Evolutionary conservation across 2,888 invertebrate species (phyloP).

Genomic region (Caenorhabditis sp.): DNA sequence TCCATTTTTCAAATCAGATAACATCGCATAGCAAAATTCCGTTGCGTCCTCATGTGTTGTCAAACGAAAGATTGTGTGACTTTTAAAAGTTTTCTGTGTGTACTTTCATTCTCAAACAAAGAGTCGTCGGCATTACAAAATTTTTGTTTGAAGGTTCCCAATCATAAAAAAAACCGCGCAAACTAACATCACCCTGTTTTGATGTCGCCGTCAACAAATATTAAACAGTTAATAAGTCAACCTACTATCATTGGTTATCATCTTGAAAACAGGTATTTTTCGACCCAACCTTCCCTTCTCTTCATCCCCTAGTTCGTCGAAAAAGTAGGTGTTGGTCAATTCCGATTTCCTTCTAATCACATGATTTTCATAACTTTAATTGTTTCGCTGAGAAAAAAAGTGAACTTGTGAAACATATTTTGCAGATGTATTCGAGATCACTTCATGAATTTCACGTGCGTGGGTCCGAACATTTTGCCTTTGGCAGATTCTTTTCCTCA

Average conservation of each 20-base stretch:
- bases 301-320: slow-evolving; percentile 40
- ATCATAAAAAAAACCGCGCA: too few relatives aligned
- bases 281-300: background rate
- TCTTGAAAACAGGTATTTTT: slow-evolving; percentile 34
- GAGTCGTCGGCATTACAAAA: background rate
- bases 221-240: slow-evolving; percentile 5
- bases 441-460: background rate
- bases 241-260: slow-evolving; percentile 15
- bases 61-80: background rate
- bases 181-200: background rate
- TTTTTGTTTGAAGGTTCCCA: background rate
- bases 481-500: background rate
- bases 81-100: slow-evolving; percentile 22
- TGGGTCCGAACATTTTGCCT: too few relatives aligned
- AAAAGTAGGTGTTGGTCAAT: slow-evolving; percentile 27
- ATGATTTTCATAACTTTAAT: slow-evolving; percentile 4
- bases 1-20: background rate
- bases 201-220: slow-evolving; percentile 3
- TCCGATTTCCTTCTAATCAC: background rate
- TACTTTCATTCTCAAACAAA: background rate
- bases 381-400: background rate
- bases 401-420: too few relatives aligned
- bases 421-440: too few relatives aligned
- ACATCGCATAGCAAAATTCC: background rate
- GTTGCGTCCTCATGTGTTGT: background rate